Percentiles rank a stretch among this genome's conserved stretches.
phyloP scores from a whole-genome alignment of 2,113 vertebrate genomes.

The Alectura lathami region DNA sequence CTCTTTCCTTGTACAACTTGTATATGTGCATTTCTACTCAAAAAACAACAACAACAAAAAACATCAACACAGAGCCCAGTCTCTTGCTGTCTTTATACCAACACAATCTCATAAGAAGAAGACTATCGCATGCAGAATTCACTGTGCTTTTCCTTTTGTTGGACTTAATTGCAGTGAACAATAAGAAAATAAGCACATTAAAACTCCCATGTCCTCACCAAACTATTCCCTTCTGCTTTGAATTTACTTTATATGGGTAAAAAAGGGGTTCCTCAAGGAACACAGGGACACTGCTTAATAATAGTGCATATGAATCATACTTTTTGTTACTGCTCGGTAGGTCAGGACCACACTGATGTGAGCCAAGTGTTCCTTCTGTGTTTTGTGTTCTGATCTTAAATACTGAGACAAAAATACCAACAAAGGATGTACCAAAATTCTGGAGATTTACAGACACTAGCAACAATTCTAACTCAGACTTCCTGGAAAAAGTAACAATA shows the following conservation, averaged over 20 bases:
- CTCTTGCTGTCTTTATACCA: neutral
- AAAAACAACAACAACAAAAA: neutral
- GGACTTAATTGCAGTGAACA: neutral
- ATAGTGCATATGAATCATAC: conserved; percentile 21
- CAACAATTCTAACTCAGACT: neutral
- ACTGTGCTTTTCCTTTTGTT: neutral
- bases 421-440: neutral
- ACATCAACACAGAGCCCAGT: neutral
- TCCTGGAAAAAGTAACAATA: neutral
- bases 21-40: neutral
- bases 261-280: neutral
- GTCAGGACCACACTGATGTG: neutral
- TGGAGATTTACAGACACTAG: neutral
- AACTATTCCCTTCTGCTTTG: neutral
- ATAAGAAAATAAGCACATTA: conserved; percentile 12
- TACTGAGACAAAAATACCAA: conserved; percentile 7
- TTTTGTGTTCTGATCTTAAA: conserved; percentile 12
- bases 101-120: neutral
- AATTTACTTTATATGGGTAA: conserved; percentile 45
- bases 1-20: neutral
- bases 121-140: neutral
- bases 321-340: neutral
- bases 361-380: neutral
- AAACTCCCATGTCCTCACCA: neutral
- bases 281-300: neutral